phyloP scores from a whole-genome alignment of 2,797 vertebrate genomes.

The Neosilurus hyrtlii region DNA sequence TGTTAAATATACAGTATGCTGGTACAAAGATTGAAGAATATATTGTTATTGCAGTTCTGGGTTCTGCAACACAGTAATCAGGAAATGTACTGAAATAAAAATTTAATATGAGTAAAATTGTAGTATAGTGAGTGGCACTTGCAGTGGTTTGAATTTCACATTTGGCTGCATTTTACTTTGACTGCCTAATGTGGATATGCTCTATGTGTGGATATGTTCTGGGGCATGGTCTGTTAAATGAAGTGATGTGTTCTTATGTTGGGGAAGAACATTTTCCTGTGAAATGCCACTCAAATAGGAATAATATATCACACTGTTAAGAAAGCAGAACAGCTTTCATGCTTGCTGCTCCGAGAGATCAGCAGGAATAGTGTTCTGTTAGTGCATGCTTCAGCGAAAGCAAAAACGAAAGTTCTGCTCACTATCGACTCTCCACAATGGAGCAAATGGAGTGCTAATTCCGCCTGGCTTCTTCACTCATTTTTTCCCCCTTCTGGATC shows the following conservation, averaged over 20 bases:
- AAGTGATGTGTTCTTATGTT: not conserved
- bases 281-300: not conserved
- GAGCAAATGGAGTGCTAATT: slow-evolving; percentile 14
- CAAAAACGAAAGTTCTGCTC: slow-evolving; percentile 22
- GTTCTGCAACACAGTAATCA: not conserved
- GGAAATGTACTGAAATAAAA: not conserved
- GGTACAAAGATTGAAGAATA: not conserved
- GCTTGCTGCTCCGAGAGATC: slow-evolving; percentile 1
- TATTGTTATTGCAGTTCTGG: not conserved
- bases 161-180: not conserved
- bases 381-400: not conserved
- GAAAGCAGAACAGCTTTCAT: not conserved
- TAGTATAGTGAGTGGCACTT: not conserved
- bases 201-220: not conserved
- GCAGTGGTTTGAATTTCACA: not conserved
- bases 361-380: not conserved
- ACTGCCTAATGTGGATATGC: not conserved
- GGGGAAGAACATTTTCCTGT: not conserved
- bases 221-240: not conserved
- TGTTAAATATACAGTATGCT: not conserved
- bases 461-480: not conserved
- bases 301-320: not conserved
- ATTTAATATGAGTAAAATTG: too few species aligned
- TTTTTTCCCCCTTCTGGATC: not conserved
- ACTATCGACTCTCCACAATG: not conserved